Evolutionary conservation across 2,888 invertebrate species (phyloP), one percentile per base, ranked within the genome.

Genomic region (Andrena bicolor): DNA sequence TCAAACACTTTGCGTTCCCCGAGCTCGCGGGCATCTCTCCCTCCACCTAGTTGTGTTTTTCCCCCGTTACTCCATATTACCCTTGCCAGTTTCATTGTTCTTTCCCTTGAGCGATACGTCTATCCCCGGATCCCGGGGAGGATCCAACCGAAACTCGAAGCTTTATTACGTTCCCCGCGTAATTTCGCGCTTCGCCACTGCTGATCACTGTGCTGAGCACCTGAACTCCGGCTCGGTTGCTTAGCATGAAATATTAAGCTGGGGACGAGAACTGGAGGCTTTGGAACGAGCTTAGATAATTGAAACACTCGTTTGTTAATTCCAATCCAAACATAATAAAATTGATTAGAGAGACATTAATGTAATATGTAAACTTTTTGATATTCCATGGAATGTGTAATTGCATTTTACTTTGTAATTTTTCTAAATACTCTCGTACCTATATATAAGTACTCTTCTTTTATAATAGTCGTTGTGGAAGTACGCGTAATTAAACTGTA

Each of bases 31-130:
- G 66, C 58, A 26, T 41, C 41, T 5, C 77, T 73, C 32, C 26
- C 16, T 68, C 65, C 70, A 65, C 41, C 35, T 28, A 68, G 32
- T 51, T 63, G 69, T 35, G 64, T 79, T 76, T 76, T 79, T 82
- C 75, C 78, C 71, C 74, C 84, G 76, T 81, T 77, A 82, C 84
- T 77, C 75, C 69, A 82, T 84, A 84, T 86, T 88, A 69, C 80
- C 80, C 84, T 83, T 69, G 75, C 77, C 81, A 58, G 86, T 87
- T 88, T 88, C 77, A 80, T 82, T 76, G 86, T 78, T 70, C 81
- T 80, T 80, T 77, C 65, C 51, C 75, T 61, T 53, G 73, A 61
- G 60, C 64, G 64, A 58, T 26, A 23, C 63, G 51, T 13, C 53
- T 49, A 30, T 51, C 41, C 20, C 53, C 61, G 65, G 66, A 65